phyloP scores from a whole-genome alignment of 2,113 vertebrate genomes.

The Dendropsophus ebraccatus region DNA sequence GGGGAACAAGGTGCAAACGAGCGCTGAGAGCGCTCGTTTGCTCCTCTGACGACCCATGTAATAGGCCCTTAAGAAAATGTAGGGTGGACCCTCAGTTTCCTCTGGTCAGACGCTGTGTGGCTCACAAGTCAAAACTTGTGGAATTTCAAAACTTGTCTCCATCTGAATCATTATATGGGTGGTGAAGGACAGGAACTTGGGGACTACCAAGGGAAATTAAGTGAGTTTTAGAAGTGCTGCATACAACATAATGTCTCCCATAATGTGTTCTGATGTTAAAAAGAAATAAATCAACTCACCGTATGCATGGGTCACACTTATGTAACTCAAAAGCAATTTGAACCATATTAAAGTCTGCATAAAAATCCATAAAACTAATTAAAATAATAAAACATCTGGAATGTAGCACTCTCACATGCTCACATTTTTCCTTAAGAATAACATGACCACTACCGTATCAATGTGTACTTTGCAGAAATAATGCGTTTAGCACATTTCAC shows the following conservation, averaged over 20 bases:
- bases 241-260: background rate
- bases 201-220: constrained; percentile 2
- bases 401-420: background rate
- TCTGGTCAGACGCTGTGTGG: too few relatives aligned
- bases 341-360: background rate
- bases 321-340: background rate
- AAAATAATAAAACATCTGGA: constrained; percentile 33
- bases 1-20: too few relatives aligned
- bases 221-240: background rate
- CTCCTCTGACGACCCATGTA: too few relatives aligned
- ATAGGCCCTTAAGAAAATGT: too few relatives aligned
- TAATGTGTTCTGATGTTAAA: background rate
- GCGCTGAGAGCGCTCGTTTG: too few relatives aligned
- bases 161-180: background rate
- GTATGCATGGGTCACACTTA: background rate
- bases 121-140: too few relatives aligned
- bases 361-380: constrained; percentile 23
- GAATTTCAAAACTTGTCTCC: too few relatives aligned
- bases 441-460: background rate
- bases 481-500: background rate
- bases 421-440: background rate
- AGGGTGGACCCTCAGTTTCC: too few relatives aligned
- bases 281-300: constrained; percentile 11
- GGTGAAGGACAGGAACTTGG: background rate
- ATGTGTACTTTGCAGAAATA: background rate